phyloP scores from a whole-genome alignment of 2,113 vertebrate species.

The Vulpes ferrilata region DNA sequence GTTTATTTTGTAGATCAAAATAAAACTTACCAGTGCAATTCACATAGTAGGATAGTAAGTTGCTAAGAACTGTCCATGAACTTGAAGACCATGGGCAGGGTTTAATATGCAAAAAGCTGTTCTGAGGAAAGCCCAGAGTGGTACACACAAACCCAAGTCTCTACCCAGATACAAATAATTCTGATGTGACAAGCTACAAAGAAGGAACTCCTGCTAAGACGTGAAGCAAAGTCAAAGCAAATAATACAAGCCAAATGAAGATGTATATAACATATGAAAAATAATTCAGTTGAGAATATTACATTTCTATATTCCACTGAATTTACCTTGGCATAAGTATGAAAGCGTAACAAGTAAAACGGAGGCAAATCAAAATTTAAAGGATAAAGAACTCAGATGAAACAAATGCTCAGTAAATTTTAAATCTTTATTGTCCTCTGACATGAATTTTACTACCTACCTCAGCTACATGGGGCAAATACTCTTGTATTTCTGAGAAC shows the following conservation, averaged over 20 bases:
- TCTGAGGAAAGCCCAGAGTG: background rate
- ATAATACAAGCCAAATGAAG: constrained; percentile 21
- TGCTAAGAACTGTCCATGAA: background rate
- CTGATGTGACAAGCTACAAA: constrained; percentile 43
- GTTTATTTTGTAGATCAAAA: constrained; percentile 23
- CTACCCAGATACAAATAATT: background rate
- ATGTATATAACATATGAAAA: background rate
- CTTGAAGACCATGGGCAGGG: background rate
- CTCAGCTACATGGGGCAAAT: background rate
- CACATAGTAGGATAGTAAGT: background rate
- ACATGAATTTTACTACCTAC: constrained; percentile 14
- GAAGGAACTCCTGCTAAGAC: constrained; percentile 16
- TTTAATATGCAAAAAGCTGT: constrained; percentile 2
- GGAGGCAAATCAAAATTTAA: background rate
- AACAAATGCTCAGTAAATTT: constrained; percentile 43
- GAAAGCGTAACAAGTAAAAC: constrained; percentile 15
- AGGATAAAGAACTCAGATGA: constrained; percentile 39
- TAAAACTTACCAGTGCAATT: constrained; percentile 28
- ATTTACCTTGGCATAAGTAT: background rate
- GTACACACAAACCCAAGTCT: background rate
- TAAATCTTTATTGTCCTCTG: constrained; percentile 24
- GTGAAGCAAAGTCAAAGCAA: background rate
- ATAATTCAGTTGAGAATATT: constrained; percentile 43
- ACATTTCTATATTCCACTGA: background rate
- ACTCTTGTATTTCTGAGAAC: constrained; percentile 6